Base-by-base conservation (phyloP, 2,797 vertebrate genomes). In the Holocentrus rufus region DNA sequence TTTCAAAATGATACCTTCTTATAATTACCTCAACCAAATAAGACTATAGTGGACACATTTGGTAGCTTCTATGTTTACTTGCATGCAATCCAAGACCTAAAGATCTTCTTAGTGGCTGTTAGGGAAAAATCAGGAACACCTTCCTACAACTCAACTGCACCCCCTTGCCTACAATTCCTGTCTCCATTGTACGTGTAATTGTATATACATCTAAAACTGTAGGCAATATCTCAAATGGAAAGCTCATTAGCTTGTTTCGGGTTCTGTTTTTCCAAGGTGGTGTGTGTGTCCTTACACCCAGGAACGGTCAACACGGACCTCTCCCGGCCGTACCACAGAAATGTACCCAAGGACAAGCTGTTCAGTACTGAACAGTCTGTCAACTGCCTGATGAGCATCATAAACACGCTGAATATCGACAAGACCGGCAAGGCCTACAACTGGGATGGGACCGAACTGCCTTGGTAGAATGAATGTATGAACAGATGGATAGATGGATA, bases 261-360 rank as follows among this genome's bases (percentile, higher is more conserved):
- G 58, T 4, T 56, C 17, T 46, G 5, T 5, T 65, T 53, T 55
- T 50, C n/a, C 49, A 53, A 91, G 78, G 87, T 94, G 73, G 84
- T 94, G 77, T 94, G 93, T 58, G 90, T 94, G 77, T 93, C 90
- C 73, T 77, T 94, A 63, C 88, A 92, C 72, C 89, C 87, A 39
- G 92, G 92, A 64, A 88, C 79, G 0, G 84, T 94, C 20, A 79
- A 93, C 78, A 94, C 92, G 0, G 88, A 91, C 73, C 89, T 95
- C 22, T 95, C 94, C 13, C 79, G 88, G 30, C 86, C 87, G 25
- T 93, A 91, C 86, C 92, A 91, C 76, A 91, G 15, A 47, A 94
- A 91, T 4, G 85, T 94, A 27, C 84, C 79, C 25, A 75, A 86
- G 61, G 91, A 91, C 77, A 92, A 90, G 76, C 50, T 92, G 58